Evolutionary conservation across 2,888 invertebrate species (phyloP).

Genomic region (Volucella inanis): DNA sequence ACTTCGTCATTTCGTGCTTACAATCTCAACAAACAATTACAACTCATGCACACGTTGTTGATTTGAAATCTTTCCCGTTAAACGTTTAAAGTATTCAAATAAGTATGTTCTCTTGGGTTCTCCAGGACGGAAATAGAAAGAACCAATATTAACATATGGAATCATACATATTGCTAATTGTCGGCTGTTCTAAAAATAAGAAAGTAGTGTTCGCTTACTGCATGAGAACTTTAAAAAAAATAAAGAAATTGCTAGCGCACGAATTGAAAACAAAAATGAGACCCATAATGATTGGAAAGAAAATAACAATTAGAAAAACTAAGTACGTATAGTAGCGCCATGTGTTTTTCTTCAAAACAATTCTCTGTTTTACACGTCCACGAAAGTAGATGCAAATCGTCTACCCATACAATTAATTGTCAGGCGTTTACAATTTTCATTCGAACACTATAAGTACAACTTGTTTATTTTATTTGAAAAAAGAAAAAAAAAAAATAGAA

Average conservation of each 20-base stretch:
- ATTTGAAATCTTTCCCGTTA: constrained; percentile 21
- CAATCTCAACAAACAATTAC: not conserved
- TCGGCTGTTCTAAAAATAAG: constrained; percentile 61
- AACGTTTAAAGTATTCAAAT: constrained; percentile 28
- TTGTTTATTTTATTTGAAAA: too few relatives aligned
- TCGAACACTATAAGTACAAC: too few relatives aligned
- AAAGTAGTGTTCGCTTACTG: constrained; percentile 44
- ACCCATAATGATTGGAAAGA: constrained; percentile 8
- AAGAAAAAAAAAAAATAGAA: too few relatives aligned
- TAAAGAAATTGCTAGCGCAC: constrained; percentile 2
- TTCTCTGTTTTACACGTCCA: constrained; percentile 12
- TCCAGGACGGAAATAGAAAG: constrained; percentile 58
- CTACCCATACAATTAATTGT: not conserved
- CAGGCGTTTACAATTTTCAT: too few relatives aligned
- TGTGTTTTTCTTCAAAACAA: not conserved
- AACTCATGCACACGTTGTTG: not conserved
- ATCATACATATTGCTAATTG: constrained; percentile 48
- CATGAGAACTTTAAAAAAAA: constrained; percentile 36
- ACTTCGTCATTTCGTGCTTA: not conserved
- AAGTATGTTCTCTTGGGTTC: not conserved
- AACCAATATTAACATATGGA: constrained; percentile 42
- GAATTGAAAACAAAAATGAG: constrained; percentile 1
- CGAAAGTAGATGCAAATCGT: constrained; percentile 19
- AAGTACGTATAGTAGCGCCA: constrained; percentile 32
- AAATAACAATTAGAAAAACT: not conserved